Base-by-base conservation (phyloP, 2,888 invertebrate genomes). In the Machimus atricapillus region DNA sequence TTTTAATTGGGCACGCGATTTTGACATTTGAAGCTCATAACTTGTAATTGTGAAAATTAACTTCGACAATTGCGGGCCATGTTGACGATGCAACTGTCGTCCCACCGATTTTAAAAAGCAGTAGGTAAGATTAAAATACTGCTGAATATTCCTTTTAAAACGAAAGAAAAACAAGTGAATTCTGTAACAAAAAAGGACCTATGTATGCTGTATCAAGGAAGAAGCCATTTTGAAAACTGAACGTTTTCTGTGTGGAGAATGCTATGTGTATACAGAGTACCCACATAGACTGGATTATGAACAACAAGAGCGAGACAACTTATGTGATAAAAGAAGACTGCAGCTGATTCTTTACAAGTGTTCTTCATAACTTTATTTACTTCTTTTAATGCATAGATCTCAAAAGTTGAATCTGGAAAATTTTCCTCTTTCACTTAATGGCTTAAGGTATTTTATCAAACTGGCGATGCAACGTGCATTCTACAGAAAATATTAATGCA, bases 151-250 rank as follows among this genome's bases (percentile, higher is more conserved):
- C 66, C 16, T 8, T 34, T 46, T 43, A 76, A 86, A 86, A 74
- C 74, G 12, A 34, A 87, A 76, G 81, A 74, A 83, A 79, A 86
- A 86, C 52, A 76, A 77, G 77, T 77, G 77, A 86, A 77, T 77
- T 46, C 77, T 86, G 34, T 77, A 89, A 88, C 88, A 87, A 86
- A 86, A 82, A 85, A 86, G 73, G 85, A 87, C 88, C 88, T 89
- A 88, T 85, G 93, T 88, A 88, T 87, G 87, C 85, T 87, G 79
- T 83, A 82, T 76, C 92, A 93, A 93, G 93, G 93, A 93, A 93
- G 93, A 94, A 93, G 94, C 94, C 94, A 94, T 94, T 94, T 94
- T 94, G 94, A 94, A 74, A 86, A 86, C 73, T 79, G 46, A 27
- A 74, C 23, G 19, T 77, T 46, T 93, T 93, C 46, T 19, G 14